These are phyloP conservation scores for Sturnus vulgaris DNA, from an alignment of 2,113 vertebrate genomes.

Conservation along the genomic window DNA sequence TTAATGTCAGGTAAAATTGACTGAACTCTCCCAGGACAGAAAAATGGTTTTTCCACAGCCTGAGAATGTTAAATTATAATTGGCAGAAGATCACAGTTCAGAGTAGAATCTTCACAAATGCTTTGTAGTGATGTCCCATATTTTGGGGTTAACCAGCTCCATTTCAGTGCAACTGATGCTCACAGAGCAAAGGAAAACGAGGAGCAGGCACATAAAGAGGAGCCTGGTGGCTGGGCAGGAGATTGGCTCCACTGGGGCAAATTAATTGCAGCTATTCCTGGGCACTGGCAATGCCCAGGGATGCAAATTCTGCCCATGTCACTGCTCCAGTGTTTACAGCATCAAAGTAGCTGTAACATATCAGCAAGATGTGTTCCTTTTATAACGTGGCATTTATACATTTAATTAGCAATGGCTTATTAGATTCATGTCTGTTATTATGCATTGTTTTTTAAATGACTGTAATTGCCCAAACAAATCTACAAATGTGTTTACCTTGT, in stretches of 20 bases:
- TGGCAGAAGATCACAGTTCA: neutral
- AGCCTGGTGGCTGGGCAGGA: neutral
- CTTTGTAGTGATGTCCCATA: neutral
- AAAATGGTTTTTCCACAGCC: neutral
- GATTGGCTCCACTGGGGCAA: neutral
- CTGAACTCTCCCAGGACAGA: neutral
- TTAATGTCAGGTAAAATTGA: neutral
- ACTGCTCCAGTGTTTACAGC: neutral
- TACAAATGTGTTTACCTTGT: slow-evolving; percentile 34
- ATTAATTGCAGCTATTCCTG: neutral
- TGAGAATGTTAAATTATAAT: neutral
- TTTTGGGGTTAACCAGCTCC: neutral
- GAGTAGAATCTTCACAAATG: neutral
- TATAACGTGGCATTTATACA: neutral
- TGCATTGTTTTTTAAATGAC: slow-evolving; percentile 36
- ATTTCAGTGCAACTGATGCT: neutral
- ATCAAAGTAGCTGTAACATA: neutral
- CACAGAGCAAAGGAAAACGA: neutral
- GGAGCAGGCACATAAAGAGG: neutral
- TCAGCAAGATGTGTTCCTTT: neutral
- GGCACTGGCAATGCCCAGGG: neutral
- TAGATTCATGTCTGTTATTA: slow-evolving; percentile 8
- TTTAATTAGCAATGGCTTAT: slow-evolving; percentile 41
- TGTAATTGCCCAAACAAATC: slow-evolving; percentile 52
- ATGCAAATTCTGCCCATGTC: neutral